Base-by-base conservation (phyloP, 64 coral and sea anemone species). In the Montipora foliosa region DNA sequence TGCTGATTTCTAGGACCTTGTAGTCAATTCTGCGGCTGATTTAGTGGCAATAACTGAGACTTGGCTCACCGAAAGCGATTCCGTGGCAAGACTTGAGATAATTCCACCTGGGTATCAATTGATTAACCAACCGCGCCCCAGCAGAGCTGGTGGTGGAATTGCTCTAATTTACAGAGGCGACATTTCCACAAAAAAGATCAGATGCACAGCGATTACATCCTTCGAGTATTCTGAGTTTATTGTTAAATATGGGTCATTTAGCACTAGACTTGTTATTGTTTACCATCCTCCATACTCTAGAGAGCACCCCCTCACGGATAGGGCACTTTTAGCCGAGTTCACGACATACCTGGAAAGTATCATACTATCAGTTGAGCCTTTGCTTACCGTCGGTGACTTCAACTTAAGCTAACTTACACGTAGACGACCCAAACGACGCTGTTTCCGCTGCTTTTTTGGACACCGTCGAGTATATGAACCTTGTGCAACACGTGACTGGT, bases 1-100 rank as follows among this genome's bases (percentile, higher is more conserved):
- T 73, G 67, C 67, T 51, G 86, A 88, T 49, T 44, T 76, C 15
- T 19, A 47, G 45, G 68, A 88, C 49, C 24, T 88, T 75, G 86
- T 75, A 45, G 11, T 75, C 52, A 47, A 68, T 48, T 88, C 67
- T 60, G 44, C 76, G 14, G 88, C 78, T 59, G 0, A 60, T 60
- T 45, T 90, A 37, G 15, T 90, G 15, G 88, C 37, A 37, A 37
- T 37, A 37, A 37, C 37, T 37, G 37, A 37, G 37, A 37, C 37
- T 37, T 37, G 37, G 75, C 37, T 90, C 61, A 78, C 49, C 16
- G 70, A 44, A 49, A 7, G 48, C 76, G 87, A 89, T 89, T 70
- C 76, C 47, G 87, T 50, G 47, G 87, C 87, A 49, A 76, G 74
- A 46, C 81, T 48, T 47, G 47, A 84, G 29, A 52, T 19, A 19